Conservation (phyloP, 2,113 vertebrate species). For the Laticauda colubrina region DNA sequence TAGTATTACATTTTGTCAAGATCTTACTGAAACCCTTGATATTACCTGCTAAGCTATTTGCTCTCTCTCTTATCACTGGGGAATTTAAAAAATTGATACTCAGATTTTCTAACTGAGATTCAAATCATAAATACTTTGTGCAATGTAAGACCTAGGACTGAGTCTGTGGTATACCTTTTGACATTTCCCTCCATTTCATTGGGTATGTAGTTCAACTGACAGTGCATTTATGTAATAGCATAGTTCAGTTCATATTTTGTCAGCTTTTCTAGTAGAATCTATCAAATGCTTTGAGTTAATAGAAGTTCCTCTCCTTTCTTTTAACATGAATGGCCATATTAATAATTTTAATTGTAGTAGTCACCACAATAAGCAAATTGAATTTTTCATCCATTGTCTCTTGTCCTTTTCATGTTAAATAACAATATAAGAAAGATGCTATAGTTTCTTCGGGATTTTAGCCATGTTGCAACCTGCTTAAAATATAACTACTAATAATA, state of each 20-base stretch:
- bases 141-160: background rate
- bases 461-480: conserved; percentile 52
- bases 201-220: background rate
- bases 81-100: background rate
- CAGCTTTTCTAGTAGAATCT: background rate
- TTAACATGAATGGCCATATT: background rate
- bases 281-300: background rate
- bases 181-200: background rate
- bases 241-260: background rate
- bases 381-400: background rate
- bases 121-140: background rate
- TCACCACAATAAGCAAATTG: background rate
- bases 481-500: conserved; percentile 51
- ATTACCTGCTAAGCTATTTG: background rate
- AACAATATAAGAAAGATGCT: background rate
- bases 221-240: background rate
- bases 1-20: background rate
- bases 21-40: background rate
- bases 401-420: background rate
- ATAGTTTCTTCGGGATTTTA: conserved; percentile 5
- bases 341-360: background rate
- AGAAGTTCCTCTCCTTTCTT: too few relatives aligned
- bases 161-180: background rate
- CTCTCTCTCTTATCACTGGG: background rate
- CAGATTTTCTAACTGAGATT: background rate